Evolutionary conservation across 2,888 invertebrate genomes (phyloP).

Genomic region (Dilophus febrilis): DNA sequence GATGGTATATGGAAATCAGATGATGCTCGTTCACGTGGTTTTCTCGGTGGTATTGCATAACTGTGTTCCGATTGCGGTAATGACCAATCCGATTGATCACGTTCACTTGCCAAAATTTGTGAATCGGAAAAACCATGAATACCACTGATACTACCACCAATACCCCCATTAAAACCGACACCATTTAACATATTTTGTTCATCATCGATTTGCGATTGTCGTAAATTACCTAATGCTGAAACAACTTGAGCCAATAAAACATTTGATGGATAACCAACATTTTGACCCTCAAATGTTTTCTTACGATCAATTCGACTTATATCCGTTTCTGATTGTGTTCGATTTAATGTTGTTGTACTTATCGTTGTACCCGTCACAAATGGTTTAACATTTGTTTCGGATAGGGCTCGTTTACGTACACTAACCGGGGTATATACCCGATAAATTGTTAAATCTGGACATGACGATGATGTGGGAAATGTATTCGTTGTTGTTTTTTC

Average conservation of each 20-base stretch:
- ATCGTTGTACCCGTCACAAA: slow-evolving; percentile 7
- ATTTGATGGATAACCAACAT: slow-evolving; percentile 55
- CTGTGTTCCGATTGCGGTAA: slow-evolving; percentile 33
- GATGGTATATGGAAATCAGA: slow-evolving; percentile 34
- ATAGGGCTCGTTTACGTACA: slow-evolving; percentile 42
- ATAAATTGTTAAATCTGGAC: slow-evolving; percentile 51
- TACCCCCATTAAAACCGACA: slow-evolving; percentile 21
- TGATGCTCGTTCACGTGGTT: slow-evolving; percentile 37
- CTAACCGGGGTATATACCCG: slow-evolving; percentile 33
- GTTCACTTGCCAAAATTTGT: slow-evolving; percentile 55
- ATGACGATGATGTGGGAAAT: slow-evolving; percentile 45
- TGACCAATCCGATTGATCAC: slow-evolving; percentile 33
- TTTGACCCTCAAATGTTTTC: slow-evolving; percentile 44
- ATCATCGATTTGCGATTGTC: slow-evolving; percentile 11
- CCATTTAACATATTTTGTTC: slow-evolving; percentile 5
- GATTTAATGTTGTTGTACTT: slow-evolving; percentile 15
- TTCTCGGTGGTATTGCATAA: slow-evolving; percentile 25
- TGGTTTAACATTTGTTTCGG: slow-evolving; percentile 38
- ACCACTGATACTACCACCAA: too few relatives aligned
- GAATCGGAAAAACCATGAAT: slow-evolving; percentile 56
- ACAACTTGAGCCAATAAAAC: slow-evolving; percentile 61
- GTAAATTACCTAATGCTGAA: slow-evolving; percentile 49
- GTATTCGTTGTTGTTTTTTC: slow-evolving; percentile 21
- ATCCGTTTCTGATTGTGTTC: slow-evolving; percentile 65
- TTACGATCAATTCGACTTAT: slow-evolving; percentile 60